phyloP scores from a whole-genome alignment of 2,888 invertebrate genomes.

The Protodeltote pygarga region DNA sequence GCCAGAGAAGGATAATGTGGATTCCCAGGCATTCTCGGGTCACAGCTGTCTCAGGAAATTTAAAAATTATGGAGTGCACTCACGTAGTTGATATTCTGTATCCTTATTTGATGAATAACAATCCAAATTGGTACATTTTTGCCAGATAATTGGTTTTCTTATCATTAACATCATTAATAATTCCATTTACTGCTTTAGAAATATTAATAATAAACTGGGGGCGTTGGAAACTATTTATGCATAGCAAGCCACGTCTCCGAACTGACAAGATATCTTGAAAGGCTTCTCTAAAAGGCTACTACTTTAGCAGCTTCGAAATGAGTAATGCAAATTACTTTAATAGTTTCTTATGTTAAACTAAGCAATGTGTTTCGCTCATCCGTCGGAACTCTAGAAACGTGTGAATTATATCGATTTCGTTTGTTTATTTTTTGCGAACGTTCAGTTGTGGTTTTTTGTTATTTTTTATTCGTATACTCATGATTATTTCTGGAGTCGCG shows the following conservation, averaged over 20 bases:
- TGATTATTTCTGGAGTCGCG: conserved; percentile 42
- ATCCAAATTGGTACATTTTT: conserved; percentile 6
- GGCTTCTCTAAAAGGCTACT: conserved; percentile 30
- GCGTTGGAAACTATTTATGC: conserved; percentile 29
- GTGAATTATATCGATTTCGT: conserved; percentile 61
- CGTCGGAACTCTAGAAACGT: conserved; percentile 51
- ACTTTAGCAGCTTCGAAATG: conserved; percentile 28
- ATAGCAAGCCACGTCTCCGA: conserved; percentile 2
- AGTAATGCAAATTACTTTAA: conserved; percentile 49
- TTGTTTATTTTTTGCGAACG: conserved; percentile 49
- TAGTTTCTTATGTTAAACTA: conserved; percentile 43
- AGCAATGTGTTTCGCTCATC: conserved; percentile 43
- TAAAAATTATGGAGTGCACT: conserved; percentile 34
- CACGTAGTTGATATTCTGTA: conserved; percentile 21
- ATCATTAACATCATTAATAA: not conserved
- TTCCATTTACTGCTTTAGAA: too few relatives aligned
- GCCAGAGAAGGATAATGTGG: conserved; percentile 73
- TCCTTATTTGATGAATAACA: conserved; percentile 10
- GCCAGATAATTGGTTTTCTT: not conserved
- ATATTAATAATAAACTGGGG: conserved; percentile 7
- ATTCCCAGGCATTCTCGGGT: conserved; percentile 54
- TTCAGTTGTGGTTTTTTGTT: conserved; percentile 31
- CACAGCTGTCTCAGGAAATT: conserved; percentile 55
- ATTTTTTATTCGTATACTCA: conserved; percentile 35
- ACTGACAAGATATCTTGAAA: conserved; percentile 33